Conservation (phyloP, 2,888 invertebrate species). For the Meta bourneti region DNA sequence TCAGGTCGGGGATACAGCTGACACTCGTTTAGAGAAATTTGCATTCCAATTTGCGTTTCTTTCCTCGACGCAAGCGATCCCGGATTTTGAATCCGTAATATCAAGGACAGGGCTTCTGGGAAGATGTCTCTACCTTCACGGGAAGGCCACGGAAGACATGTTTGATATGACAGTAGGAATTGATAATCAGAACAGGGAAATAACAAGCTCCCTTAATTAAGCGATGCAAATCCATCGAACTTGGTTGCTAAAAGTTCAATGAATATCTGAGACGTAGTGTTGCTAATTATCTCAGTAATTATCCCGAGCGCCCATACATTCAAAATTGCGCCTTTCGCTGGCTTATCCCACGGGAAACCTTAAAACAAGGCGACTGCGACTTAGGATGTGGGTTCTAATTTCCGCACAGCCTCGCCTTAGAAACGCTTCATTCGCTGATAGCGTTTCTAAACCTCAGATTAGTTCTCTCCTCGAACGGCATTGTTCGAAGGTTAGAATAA, state of each 20-base stretch:
- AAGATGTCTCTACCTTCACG: not conserved
- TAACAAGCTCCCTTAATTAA: constrained; percentile 59
- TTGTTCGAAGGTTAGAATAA: constrained; percentile 43
- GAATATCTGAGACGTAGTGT: constrained; percentile 20
- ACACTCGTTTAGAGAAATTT: constrained; percentile 41
- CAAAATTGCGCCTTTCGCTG: constrained; percentile 49
- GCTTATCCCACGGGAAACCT: constrained; percentile 44
- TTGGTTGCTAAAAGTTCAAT: constrained; percentile 39
- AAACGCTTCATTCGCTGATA: constrained; percentile 48
- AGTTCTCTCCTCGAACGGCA: constrained; percentile 40
- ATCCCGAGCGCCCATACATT: constrained; percentile 28
- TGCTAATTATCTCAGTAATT: constrained; percentile 59
- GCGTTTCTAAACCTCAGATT: constrained; percentile 44
- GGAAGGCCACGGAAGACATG: too few species aligned
- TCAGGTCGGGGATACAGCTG: constrained; percentile 20
- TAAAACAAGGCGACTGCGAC: constrained; percentile 46
- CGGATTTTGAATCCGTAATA: constrained; percentile 28
- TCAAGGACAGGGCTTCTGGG: constrained; percentile 29
- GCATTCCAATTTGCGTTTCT: constrained; percentile 12
- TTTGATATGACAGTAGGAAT: constrained; percentile 18
- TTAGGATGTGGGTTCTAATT: constrained; percentile 45
- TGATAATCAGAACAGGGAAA: constrained; percentile 49
- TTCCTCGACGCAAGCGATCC: not conserved
- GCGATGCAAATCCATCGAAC: constrained; percentile 43
- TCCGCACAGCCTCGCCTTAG: constrained; percentile 16